Evolutionary conservation across 2,888 invertebrate species (phyloP), one percentile per base, ranked within the genome.

Genomic region (Sarcophaga subvicina): DNA sequence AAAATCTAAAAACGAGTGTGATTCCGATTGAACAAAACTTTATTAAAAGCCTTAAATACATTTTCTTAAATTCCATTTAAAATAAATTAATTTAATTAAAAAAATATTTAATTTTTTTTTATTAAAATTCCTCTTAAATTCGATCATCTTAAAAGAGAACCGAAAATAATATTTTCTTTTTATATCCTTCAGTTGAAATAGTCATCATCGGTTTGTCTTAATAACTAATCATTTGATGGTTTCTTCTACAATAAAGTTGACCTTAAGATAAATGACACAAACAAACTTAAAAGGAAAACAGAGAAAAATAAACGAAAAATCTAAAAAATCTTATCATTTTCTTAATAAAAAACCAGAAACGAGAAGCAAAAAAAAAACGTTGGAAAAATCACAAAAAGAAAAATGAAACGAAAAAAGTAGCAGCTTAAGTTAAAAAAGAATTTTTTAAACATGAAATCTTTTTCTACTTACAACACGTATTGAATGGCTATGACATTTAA

Each of bases 401-500:
- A 78, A 83, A 72, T 64, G 37, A 2, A 37, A 37, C 4, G 27
- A 37, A 37, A 37, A 37, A 37, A 37, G 4, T 27, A 79, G 67
- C 54, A 25, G 17, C 25, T 60, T 37, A 27, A 5, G 37, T 2
- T 20, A 49, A 62, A 45, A 27, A 70, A 54, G n/a, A 78, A n/a
- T n/a, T n/a, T 14, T 63, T 17, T 17, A 70, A 62, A 37, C 66
- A 78, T 75, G 69, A 77, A 80, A 59, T 49, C 66, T 69, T 27
- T 45, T 77, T 20, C 59, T 79, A 8, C 71, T 79, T 69, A 79
- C 67, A 84, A 82, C 87, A 87, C 87, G 87, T 87, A 87, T 87
- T 87, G 87, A 87, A 84, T 87, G 84, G 76, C 81, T 87, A 84
- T 87, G 87, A 84, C 87, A 87, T 87, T 87, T 87, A 84, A 87